Base-by-base conservation (phyloP, 2,113 vertebrate genomes). In the Chloropsis hardwickii region DNA sequence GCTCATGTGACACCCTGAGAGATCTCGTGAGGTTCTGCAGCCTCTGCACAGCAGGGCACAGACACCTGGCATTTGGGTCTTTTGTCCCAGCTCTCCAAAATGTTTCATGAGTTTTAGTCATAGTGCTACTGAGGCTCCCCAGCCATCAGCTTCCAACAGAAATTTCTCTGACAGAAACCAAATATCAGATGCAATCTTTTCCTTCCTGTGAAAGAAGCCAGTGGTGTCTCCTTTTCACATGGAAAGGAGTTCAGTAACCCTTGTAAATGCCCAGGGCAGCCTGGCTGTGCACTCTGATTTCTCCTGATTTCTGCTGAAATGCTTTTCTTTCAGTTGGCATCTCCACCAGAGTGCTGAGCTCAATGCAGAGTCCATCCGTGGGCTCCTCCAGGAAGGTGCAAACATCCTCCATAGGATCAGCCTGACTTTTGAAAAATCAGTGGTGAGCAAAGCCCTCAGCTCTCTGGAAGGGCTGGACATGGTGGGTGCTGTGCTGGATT, bases 1-100 rank as follows among this genome's bases (percentile, higher is more conserved):
- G 77, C 64, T 70, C 0, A 0, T 10, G 1, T 3, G 4, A 51
- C 64, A 78, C 69, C 42, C 18, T 0, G n/a, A 47, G 53, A 64
- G 54, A 47, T 12, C 50, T 33, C 10, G 24, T 6, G 71, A 5
- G 4, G 24, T n/a, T 27, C 79, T 65, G 44, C 62, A 95, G 62
- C 40, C 62, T 57, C 47, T n/a, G 2, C 50, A 40, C 8, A 18
- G 17, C 51, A 58, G 18, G 35, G 81, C 74, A 85, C 57, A 88
- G 28, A 45, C 54, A 66, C 35, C 54, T 14, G 31, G 37, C 11
- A 25, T 21, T 9, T 3, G 29, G 9, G 28, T 45, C 31, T 58
- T 77, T 53, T 86, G 45, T 69, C 45, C 78, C 72, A 86, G 67
- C 37, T 73, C 71, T 84, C 50, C 53, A 60, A 76, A 82, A 29